Base-by-base conservation (phyloP, 2,797 vertebrate genomes). In the Sebastes alutus region DNA sequence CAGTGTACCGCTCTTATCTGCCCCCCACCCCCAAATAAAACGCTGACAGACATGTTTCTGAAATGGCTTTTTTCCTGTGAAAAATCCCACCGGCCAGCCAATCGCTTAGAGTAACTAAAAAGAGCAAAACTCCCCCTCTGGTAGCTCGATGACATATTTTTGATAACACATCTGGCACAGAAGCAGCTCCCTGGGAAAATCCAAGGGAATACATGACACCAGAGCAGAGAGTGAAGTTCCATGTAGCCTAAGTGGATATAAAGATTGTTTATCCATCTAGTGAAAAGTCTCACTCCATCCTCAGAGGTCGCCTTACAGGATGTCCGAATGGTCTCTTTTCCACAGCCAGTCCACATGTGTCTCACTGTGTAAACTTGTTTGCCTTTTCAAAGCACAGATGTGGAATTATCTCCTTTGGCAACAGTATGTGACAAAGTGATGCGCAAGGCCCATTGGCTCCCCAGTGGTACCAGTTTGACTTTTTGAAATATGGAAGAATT, bases 11-110 rank as follows among this genome's bases (percentile, higher is more conserved):
- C 61, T 72, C 74, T 77, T 77, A 70, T 73, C 64, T 77, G 55
- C 35, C 38, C 46, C 11, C 35, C 59, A 23, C 38, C 14, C 38
- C 38, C 14, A 46, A 46, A 46, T 46, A 7, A 75, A 83, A 55
- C 1, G 72, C 87, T 89, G 80, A 86, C 77, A 69, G 75, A 66
- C 77, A 56, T 80, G 63, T 85, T 82, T 85, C 73, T 72, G 58
- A 88, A 91, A 82, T 81, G 81, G 77, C 79, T 81, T 90, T 90
- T 88, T 84, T 82, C 60, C 68, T 66, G 79, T 84, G 83, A 88
- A 82, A 89, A 87, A 87, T 85, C 85, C 84, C 81, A 81, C 77
- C 6, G 62, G 80, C 23, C 59, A 2, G 52, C 30, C 55, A 52
- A 62, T 77, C 30, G 5, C 46, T 76, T 49, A 67, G 82, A 72